Base-by-base conservation (phyloP, 1,140 invertebrate species). In the Drosophila bocqueti region DNA sequence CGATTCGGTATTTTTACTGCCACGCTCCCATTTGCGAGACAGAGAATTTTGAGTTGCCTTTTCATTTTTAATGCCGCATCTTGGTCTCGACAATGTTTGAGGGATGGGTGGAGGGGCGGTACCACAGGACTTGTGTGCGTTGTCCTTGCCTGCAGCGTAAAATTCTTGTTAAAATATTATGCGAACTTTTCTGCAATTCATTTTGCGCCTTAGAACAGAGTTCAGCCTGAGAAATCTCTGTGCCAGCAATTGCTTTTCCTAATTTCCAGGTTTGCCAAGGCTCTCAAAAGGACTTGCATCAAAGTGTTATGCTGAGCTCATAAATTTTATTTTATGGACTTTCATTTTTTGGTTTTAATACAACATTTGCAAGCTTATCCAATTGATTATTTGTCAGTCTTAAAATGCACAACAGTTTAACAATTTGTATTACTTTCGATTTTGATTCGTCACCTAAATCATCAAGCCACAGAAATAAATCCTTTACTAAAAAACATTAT, bases 141-240 rank as follows among this genome's bases (percentile, higher is more conserved):
- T 63, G 81, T 76, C 83, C 84, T 87, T 71, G 83, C 83, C 83
- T 71, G 66, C 63, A 83, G 83, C 83, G 65, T 83, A 77, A 87
- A 87, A 87, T 87, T 87, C 83, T 87, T 87, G 76, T 74, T 83
- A 79, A 87, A 87, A 87, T 77, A 83, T 83, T 87, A 71, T 83
- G 72, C 42, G 55, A 87, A 83, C 76, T 87, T 87, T 77, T 64
- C 42, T 47, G 69, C 52, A 76, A 80, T 74, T 74, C 54, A 45
- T 78, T 62, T 31, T 21, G 58, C 38, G 46, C 69, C 72, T 84
- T 73, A 81, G 81, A 59, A 26, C n/a, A 11, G 46, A 52, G 61
- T 60, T 24, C 43, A 47, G 45, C 64, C 42, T 43, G 16, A 43
- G n/a, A 58, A 83, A 63, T 26, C 45, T 40, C 43, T 29, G 6